A percentile compares a stretch with the other conserved stretches of the same genome.
Evolutionary conservation across 2,113 vertebrate genomes (phyloP).

Genomic region (Hemibagrus wyckioides): DNA sequence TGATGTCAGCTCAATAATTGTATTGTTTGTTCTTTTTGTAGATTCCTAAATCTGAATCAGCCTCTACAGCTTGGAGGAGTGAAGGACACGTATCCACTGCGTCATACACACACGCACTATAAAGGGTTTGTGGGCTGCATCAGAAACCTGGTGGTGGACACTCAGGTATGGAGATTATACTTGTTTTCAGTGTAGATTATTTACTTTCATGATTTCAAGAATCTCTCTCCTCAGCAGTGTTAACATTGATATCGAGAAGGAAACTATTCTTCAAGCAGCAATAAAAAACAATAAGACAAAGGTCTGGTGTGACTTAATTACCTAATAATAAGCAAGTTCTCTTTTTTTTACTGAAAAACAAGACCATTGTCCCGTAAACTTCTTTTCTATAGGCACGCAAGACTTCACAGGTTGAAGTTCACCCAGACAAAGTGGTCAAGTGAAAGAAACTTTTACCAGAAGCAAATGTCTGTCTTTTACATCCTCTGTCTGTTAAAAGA

Average conservation of each 20-base stretch:
- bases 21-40: conserved; percentile 46
- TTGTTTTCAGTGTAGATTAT: neutral
- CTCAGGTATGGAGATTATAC: conserved; percentile 73
- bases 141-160: conserved; percentile 81
- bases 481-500: neutral
- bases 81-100: conserved; percentile 71
- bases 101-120: conserved; percentile 61
- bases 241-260: neutral
- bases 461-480: neutral
- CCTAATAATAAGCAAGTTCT: neutral
- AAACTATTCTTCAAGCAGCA: neutral
- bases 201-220: neutral
- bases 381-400: neutral
- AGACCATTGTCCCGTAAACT: neutral
- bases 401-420: neutral
- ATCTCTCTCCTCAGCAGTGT: neutral
- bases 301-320: neutral
- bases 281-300: neutral
- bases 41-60: conserved; percentile 79
- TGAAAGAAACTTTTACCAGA: neutral
- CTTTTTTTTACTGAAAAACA: neutral
- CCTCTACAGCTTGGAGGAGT: conserved; percentile 86
- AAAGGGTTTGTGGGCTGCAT: conserved; percentile 82
- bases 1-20: neutral
- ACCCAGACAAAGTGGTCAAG: neutral